Conservation (phyloP, 2,797 vertebrate species). For the Acridotheres tristis region DNA sequence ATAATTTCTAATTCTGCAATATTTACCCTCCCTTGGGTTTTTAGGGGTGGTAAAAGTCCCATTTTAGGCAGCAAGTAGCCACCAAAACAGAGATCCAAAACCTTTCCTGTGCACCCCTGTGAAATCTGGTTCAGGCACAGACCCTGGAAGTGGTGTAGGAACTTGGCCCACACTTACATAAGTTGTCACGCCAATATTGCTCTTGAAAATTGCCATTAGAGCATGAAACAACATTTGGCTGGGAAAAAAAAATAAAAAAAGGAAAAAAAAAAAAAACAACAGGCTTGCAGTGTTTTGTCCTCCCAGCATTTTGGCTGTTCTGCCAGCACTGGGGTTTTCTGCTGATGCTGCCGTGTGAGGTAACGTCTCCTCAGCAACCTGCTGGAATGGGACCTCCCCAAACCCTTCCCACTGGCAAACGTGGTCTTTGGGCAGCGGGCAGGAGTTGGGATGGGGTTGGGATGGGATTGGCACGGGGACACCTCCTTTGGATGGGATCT, state of each 20-base stretch:
- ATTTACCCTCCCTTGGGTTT: background rate
- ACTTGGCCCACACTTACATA: constrained; percentile 13
- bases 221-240: constrained; percentile 61
- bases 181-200: constrained; percentile 39
- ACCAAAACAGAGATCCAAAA: background rate
- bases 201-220: constrained; percentile 71
- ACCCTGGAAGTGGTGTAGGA: background rate
- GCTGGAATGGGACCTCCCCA: background rate
- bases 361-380: constrained; percentile 41
- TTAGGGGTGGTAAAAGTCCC: background rate
- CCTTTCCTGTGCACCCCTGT: background rate
- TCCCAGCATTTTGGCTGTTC: background rate
- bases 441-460: background rate
- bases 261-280: background rate
- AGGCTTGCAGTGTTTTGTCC: background rate
- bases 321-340: background rate
- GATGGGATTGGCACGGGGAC: background rate
- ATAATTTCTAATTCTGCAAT: background rate
- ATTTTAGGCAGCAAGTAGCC: background rate
- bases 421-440: background rate
- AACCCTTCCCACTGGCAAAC: background rate
- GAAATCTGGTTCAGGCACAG: constrained; percentile 43
- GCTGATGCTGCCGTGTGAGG: constrained; percentile 27
- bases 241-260: background rate
- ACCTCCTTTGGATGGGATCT: background rate